Base-by-base conservation (phyloP, 1,140 invertebrate species). In the Fragariocoptes setiger region DNA sequence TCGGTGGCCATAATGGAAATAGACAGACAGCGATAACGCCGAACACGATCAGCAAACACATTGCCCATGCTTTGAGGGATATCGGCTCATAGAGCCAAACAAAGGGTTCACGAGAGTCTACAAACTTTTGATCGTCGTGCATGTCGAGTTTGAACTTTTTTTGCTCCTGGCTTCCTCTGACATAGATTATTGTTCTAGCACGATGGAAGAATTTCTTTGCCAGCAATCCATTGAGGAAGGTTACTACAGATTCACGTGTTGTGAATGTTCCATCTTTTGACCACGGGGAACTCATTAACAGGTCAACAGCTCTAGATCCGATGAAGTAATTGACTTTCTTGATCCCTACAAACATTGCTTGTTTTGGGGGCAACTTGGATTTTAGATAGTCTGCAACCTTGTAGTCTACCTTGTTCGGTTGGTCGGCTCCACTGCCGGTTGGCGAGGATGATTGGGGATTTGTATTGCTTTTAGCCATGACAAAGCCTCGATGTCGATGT, bases 41-140 rank as follows among this genome's bases (percentile, higher is more conserved):
- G 39, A 94, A 59, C 17, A 97, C 78, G 62, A 95, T 64, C 0
- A 86, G 61, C 19, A 74, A 66, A 38, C 90, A 90, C 52, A 86
- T 76, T 46, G 94, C 63, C 73, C 86, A 95, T 53, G 92, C 92
- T 61, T 83, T 80, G 44, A 85, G 68, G 8, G 86, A 83, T 50
- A 90, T 83, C 3, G 88, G 88, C 58, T 97, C 88, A 61, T 92
- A 99, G 42, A 97, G 76, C 92, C 92, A 97, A 14, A 97, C 88
- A 61, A 94, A 99, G 2, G 88, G 78, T 55, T 94, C 83, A 21
- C 74, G 66, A 31, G 73, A 75, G 60, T 95, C 88, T 3, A 82
- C 66, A 62, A 94, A 92, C 48, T 72, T 57, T 58, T 95, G 83
- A 46, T 90, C 76, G 51, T 82, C 68, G 60, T 90, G 82, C 83